Base-by-base conservation (phyloP, 2,888 invertebrate genomes). In the Rhingia rostrata region DNA sequence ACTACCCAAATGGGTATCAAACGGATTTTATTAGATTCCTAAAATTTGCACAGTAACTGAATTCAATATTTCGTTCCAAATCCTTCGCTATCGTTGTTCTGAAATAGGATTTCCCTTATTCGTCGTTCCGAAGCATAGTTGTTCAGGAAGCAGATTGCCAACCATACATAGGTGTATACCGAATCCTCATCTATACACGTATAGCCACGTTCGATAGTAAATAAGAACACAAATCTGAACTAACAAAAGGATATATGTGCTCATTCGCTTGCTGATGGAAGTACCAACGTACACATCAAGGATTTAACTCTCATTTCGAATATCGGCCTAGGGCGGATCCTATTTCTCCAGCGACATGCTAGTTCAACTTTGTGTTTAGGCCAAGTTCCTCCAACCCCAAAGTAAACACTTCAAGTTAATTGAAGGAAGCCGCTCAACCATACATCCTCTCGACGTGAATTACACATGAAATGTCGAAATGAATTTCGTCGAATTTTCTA, bases 391-490 rank as follows among this genome's bases (percentile, higher is more conserved):
- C 43, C 0, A 4, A 14, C n/a, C n/a, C n/a, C n/a, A 32, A 32
- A 74, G 74, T 53, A 81, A 74, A 67, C 64, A 75, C 63, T 74
- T 69, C 56, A 58, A 69, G 56, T 63, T 81, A 74, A 81, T 81
- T 81, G 74, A 75, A 58, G 63, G 63, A 63, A 74, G 41, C 47
- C 54, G 9, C 22, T 51, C 9, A 22, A 22, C 22, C 22, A 14
- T 30, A 30, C 22, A 22, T 51, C 14, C 7, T 47, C 22, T 22
- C 33, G 5, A 9, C 22, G 35, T 4, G n/a, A 39, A 33, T 14
- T 54, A 67, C 35, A 39, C 58, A 69, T 6, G 35, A 43, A 33
- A 43, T n/a, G 39, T 63, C 37, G 45, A 53, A 54, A 45, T 47
- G 39, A 35, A 72, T 53, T 53, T 30, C 45, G 14, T 32, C 39